These are phyloP conservation scores for rabbit (Oryctolagus cuniculus) DNA, from an alignment of 2,113 vertebrate genomes.

Conservation along the genomic window DNA sequence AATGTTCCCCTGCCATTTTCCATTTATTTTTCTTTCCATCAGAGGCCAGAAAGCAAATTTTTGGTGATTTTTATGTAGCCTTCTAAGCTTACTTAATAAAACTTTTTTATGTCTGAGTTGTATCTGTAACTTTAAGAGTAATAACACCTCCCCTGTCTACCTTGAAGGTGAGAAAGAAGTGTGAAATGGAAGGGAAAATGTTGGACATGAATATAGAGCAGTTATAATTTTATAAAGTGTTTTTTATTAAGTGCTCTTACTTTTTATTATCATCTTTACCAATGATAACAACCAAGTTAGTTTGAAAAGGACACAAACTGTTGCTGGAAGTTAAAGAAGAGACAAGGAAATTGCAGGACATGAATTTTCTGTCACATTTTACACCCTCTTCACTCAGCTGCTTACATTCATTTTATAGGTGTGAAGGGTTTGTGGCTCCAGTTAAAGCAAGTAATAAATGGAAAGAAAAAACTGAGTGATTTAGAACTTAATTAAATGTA, in stretches of 20 bases:
- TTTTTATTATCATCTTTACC: background rate
- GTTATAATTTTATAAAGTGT: background rate
- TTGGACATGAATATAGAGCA: background rate
- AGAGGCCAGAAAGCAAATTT: background rate
- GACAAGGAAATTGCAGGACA: background rate
- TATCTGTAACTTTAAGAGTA: background rate
- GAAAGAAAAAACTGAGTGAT: background rate
- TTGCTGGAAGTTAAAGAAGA: background rate
- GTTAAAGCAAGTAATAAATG: background rate
- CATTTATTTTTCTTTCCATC: slow-evolving; percentile 10
- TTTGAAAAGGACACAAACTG: background rate
- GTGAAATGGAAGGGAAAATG: background rate
- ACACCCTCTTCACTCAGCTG: background rate
- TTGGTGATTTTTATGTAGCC: background rate
- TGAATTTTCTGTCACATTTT: background rate
- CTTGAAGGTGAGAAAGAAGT: background rate
- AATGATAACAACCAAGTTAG: background rate
- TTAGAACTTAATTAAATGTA: background rate
- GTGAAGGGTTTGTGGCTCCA: background rate
- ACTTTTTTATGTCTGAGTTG: background rate
- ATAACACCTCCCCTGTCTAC: background rate
- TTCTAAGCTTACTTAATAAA: background rate
- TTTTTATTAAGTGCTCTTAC: slow-evolving; percentile 42
- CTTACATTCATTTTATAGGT: background rate
- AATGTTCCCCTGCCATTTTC: background rate